These are phyloP conservation scores for Felis catus DNA, from an alignment of 2,113 vertebrate species.

Conservation along the genomic window F.catus_Fca126_mat1.0 CM031412.1:57701001-57701500, in stretches of 20 bases:
- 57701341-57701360: not conserved
- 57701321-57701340: not conserved
- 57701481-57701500: conserved; percentile 36
- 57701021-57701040: fast-evolving
- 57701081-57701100: not conserved
- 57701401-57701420: not conserved
- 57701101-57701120: not conserved
- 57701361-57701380: not conserved
- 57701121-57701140: not conserved
- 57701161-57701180: not conserved
- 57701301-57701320: not conserved
- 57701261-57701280: not conserved
- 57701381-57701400: not conserved
- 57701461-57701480: conserved; percentile 21
- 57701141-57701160: not conserved
- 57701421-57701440: not conserved
- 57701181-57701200: not conserved
- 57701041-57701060: not conserved
- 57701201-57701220: not conserved
- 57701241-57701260: not conserved
- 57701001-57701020: not conserved
- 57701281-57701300: not conserved
- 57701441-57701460: not conserved
- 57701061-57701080: not conserved
- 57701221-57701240: not conserved